Evolutionary conservation across 1,140 invertebrate species (phyloP), one percentile per base, ranked within the genome.

Genomic region (Platyscapa corneri): DNA sequence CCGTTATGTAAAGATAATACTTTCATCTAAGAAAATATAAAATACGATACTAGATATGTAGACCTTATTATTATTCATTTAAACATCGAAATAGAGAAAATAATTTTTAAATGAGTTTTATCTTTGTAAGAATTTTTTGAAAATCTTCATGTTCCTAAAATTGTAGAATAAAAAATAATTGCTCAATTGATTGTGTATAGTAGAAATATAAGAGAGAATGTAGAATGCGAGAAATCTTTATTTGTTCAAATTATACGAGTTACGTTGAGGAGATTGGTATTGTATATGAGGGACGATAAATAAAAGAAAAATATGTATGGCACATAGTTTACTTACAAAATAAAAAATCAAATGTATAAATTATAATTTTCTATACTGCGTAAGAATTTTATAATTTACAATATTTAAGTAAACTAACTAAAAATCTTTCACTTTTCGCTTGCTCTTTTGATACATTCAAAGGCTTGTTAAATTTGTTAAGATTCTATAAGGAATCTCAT

Each of bases 61-160:
- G 12, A 46, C 5, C 12, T 5, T 7, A 46, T 70, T 37, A 37
- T 70, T 0, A 70, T 34, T 37, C 32, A 16, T 60, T 60, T 27
- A 27, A 60, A 60, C 34, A 37, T 70, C 14, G 16, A 70, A 70
- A 23, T 23, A 16, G 14, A 37, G 16, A 56, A 56, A 34, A 64
- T 12, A 39, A 42, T 64, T 37, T 60, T 60, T 39, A 64, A 34
- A 60, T 79, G 46, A 53, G 18, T 70, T 70, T 70, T 46, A 67
- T 79, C n/a, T 32, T 34, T 20, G 32, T 37, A 27, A 46, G 32
- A 49, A 75, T 75, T 49, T 86, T 88, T 88, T 87, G 88, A 89
- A 86, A 83, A 89, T 86, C 86, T 83, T 89, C 86, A 91, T 90
- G 90, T 91, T 91, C 90, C 90, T 91, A 90, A 89, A 89, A 85